phyloP scores from a whole-genome alignment of 2,797 vertebrate genomes.

The Bradypus variegatus region DNA sequence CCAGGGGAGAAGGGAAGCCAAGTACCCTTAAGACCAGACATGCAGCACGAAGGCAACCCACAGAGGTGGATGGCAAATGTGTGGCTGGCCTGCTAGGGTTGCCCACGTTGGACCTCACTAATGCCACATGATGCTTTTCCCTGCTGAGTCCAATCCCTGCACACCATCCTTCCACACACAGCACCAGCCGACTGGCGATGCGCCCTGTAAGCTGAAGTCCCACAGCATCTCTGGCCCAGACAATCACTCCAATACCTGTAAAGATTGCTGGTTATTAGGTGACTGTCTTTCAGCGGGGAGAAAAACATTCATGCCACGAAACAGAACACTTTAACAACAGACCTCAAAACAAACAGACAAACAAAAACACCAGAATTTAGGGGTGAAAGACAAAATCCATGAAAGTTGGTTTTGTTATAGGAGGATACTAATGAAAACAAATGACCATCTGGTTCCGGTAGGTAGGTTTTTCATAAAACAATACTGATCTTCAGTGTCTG shows the following conservation, averaged over 20 bases:
- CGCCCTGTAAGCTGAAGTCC: not conserved
- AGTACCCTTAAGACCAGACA: not conserved
- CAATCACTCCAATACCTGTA: not conserved
- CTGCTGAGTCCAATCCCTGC: accelerated
- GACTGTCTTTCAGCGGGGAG: not conserved
- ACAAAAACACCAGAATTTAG: too few relatives aligned
- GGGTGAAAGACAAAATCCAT: not conserved
- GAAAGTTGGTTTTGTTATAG: not conserved
- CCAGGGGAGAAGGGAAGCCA: not conserved
- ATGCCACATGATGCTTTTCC: too few relatives aligned
- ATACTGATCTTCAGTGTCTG: too few relatives aligned
- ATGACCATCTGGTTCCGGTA: not conserved
- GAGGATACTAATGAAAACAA: not conserved
- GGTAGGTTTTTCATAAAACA: not conserved
- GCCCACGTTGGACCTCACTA: accelerated
- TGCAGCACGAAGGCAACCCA: not conserved
- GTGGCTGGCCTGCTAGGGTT: not conserved
- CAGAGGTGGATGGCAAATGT: accelerated
- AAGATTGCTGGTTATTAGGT: not conserved
- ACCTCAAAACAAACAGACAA: not conserved
- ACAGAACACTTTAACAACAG: not conserved
- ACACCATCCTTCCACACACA: too few relatives aligned
- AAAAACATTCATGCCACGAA: accelerated
- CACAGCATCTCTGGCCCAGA: not conserved
- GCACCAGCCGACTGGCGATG: too few relatives aligned